Base-by-base conservation (phyloP, 2,888 invertebrate genomes). In the Limenitis camilla region DNA sequence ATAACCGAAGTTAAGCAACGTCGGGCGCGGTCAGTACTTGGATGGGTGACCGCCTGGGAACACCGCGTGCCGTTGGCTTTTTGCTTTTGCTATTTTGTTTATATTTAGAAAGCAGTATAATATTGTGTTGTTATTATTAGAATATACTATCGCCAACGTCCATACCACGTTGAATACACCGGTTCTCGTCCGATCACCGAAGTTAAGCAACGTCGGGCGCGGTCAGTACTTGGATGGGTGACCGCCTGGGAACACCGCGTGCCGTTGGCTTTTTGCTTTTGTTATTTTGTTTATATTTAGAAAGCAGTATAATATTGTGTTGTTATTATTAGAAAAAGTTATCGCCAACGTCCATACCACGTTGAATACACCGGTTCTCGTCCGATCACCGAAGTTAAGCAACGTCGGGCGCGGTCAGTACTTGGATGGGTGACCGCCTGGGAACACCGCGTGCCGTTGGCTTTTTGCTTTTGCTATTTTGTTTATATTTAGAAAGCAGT, bases 381-480 rank as follows among this genome's bases (percentile, higher is more conserved):
- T 82, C 81, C 78, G 81, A 81, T 82, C 82, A 82, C 81, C 80
- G 81, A 81, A 81, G 79, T 80, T 78, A 82, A 80, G 79, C 78
- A 81, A 78, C 79, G 74, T 81, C 77, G 80, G 81, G 80, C 79
- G 80, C 69, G 76, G 76, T 82, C 77, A 81, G 80, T 83, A 82
- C 81, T 81, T 81, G 78, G 79, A 80, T 82, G 81, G 81, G 81
- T 81, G 81, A 81, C 80, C 59, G 59, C 58, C 53, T 59, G 56
- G 55, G 59, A 60, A 62, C 53, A 60, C 55, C 60, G 31, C 63
- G 54, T 59, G 42, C 61, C 65, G 75, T 76, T n/a, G n/a, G n/a
- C n/a, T n/a, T n/a, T n/a, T n/a, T n/a, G n/a, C 10, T 19, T 8
- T 9, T 43, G 27, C n/a, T n/a, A n/a, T n/a, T n/a, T n/a, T n/a